Base-by-base conservation (phyloP, 2,888 invertebrate species). In the Hydroisotoma schaefferi region DNA sequence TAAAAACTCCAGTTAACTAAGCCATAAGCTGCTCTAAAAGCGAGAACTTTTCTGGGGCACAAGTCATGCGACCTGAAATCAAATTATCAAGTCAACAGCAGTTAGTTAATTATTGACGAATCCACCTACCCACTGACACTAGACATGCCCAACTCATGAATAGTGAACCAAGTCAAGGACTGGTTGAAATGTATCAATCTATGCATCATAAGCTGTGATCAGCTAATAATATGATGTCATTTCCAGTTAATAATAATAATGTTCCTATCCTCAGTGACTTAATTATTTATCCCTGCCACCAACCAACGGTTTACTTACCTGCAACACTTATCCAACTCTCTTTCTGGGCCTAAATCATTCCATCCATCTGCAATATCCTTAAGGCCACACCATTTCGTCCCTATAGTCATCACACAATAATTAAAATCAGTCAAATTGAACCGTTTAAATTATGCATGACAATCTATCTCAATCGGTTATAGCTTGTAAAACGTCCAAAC, bases 301-400 rank as follows among this genome's bases (percentile, higher is more conserved):
- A n/a, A n/a, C n/a, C n/a, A n/a, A n/a, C n/a, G n/a, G n/a, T n/a
- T n/a, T n/a, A 4, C 27, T 29, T 47, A 63, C 63, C 93, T 83
- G 78, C 94, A 94, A 77, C 94, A 94, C 72, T 78, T 78, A 73
- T 92, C 92, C 72, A 89, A 84, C 29, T 80, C 79, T 74, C 77
- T 78, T 74, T 86, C 87, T 0, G 83, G 80, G 40, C 94, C 94
- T 67, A 94, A 80, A 78, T 94, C 93, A 76, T 86, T 86, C 78
- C 90, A 92, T 75, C 86, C 83, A 22, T 82, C 79, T 0, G 94
- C 93, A 70, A 90, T 85, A 77, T 93, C 93, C 1, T 93, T 93
- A 0, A 89, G 86, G 20, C 94, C 94, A 75, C 94, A 94, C 91
- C 91, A 92, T 77, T 91, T 91, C 38, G 91, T 92, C 65, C 91